These are phyloP conservation scores for Trinorchestia longiramus DNA, from an alignment of 1,140 invertebrate genomes.

Conservation along the genomic window DNA sequence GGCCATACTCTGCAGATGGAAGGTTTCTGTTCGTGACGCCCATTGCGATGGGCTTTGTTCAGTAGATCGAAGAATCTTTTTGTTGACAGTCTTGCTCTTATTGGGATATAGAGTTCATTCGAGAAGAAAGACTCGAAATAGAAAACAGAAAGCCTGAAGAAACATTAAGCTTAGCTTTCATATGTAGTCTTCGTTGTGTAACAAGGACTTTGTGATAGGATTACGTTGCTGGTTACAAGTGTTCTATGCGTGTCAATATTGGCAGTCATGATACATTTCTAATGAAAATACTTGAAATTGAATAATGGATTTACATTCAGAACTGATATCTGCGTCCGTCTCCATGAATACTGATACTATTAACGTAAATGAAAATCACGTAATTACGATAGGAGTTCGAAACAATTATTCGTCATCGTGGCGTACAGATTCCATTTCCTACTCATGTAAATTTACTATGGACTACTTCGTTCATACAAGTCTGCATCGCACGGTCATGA, in stretches of 20 bases:
- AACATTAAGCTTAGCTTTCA: background rate
- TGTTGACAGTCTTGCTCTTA: conserved; percentile 29
- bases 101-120: conserved; percentile 15
- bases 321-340: background rate
- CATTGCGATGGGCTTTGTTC: conserved; percentile 34
- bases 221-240: background rate
- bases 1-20: background rate
- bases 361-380: background rate
- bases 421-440: too few relatives aligned
- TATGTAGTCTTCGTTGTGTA: background rate
- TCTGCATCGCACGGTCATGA: too few relatives aligned
- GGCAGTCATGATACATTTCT: background rate
- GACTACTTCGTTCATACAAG: too few relatives aligned
- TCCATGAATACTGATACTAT: background rate
- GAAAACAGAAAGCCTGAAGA: background rate
- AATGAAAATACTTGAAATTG: background rate
- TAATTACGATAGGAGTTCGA: background rate
- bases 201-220: background rate
- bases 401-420: too few relatives aligned
- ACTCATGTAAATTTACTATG: too few relatives aligned
- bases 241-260: background rate
- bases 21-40: conserved; percentile 17
- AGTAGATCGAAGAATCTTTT: conserved; percentile 32
- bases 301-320: background rate
- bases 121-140: conserved; percentile 14